Evolutionary conservation across 1,140 invertebrate species (phyloP), one percentile per base, ranked within the genome.

Genomic region (Ridgeia piscesae): DNA sequence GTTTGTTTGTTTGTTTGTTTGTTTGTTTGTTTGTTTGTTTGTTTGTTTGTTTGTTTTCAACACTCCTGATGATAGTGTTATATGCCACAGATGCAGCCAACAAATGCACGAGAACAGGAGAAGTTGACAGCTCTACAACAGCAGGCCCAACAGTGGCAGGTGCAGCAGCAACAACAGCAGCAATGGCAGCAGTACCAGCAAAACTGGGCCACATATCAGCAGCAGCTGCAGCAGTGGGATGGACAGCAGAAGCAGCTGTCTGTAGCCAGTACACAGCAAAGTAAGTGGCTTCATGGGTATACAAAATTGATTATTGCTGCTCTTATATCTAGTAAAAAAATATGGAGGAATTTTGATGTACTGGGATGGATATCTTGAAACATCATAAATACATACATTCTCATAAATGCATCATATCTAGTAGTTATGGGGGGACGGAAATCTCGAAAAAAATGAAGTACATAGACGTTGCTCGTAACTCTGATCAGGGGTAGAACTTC

Each of bases 121-220:
- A 93, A 94, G 89, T 34, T 94, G 50, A 92, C 91, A n/a, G 48
- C 93, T 31, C 89, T 94, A 33, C 93, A 94, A 35, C 91, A 93
- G 50, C 94, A 94, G 89, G 94, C 94, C 31, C 92, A 91, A n/a
- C 93, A 94, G 58, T 94, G 94, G 94, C 94, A 94, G 88, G 93
- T 94, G 33, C 92, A 93, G 33, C 90, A 94, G 88, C 91, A 93
- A 91, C 93, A 94, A 31, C 92, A 93, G 27, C 90, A 94, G 88
- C 91, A 93, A 91, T 50, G 35, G 89, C 35, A 91, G 34, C 33
- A 91, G 90, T 50, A 93, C 27, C 42, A 92, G 48, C 42, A 91
- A 27, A 33, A 35, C 27, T 88, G 34, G 27, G 35, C 48, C 42
- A 89, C 27, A 48, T 77, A 91, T 34, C 89, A 91, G 93, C 92